phyloP scores from a whole-genome alignment of 1,140 invertebrate species.

The Aphelenchoides besseyi region DNA sequence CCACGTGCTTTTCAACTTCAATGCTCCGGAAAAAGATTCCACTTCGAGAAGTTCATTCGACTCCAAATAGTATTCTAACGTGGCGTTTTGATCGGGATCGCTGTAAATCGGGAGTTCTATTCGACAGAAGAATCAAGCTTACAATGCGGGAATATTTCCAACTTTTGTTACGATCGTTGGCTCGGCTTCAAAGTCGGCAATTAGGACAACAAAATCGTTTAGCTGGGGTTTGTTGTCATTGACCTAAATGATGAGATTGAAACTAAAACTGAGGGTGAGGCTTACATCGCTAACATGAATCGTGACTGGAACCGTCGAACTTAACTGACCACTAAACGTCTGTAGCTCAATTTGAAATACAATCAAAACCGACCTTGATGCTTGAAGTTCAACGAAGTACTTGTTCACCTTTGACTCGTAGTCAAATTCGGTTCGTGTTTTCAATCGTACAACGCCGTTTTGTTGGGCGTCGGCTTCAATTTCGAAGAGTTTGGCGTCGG shows the following conservation, averaged over 20 bases:
- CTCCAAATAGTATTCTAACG: slow-evolving; percentile 56
- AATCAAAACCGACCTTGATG: slow-evolving; percentile 35
- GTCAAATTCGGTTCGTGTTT: slow-evolving; percentile 55
- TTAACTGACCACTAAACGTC: slow-evolving; percentile 55
- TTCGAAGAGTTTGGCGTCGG: slow-evolving; percentile 59
- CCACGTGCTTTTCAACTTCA: slow-evolving; percentile 70
- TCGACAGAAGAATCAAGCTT: slow-evolving; percentile 20
- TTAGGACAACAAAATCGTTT: slow-evolving; percentile 52
- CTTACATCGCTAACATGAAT: slow-evolving; percentile 54
- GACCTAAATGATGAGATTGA: slow-evolving; percentile 2
- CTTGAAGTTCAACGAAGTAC: slow-evolving; percentile 55
- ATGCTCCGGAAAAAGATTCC: slow-evolving; percentile 43
- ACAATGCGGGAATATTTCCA: slow-evolving; percentile 59
- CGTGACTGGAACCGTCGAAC: slow-evolving; percentile 53
- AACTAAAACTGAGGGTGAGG: background rate
- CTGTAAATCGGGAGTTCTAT: slow-evolving; percentile 35
- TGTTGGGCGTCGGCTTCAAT: slow-evolving; percentile 47
- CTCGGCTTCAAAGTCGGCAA: slow-evolving; percentile 49
- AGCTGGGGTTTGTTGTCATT: slow-evolving; percentile 59
- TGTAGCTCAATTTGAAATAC: background rate
- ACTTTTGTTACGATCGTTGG: slow-evolving; percentile 27
- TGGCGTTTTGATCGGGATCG: slow-evolving; percentile 61
- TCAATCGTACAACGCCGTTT: slow-evolving; percentile 48
- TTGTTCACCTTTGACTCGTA: slow-evolving; percentile 57
- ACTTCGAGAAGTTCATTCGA: slow-evolving; percentile 54